These are phyloP conservation scores for Enteromius anoplus DNA, from an alignment of 2,797 vertebrate species.

Conservation along the genomic window DNA sequence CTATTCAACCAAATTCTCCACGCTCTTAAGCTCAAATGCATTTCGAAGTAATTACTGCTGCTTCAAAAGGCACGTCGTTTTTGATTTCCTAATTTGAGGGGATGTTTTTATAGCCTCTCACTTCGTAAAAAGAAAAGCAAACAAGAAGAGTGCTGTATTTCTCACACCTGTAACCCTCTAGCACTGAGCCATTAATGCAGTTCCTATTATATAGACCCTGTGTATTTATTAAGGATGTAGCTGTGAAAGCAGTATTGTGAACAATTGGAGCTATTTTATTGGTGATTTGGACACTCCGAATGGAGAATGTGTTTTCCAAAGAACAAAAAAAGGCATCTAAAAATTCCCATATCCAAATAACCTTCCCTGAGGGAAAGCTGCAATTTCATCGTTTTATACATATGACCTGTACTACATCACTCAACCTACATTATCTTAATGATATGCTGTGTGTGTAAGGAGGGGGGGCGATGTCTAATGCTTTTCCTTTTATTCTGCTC, in stretches of 20 bases:
- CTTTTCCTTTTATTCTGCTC: conserved; percentile 11
- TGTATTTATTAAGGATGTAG: neutral
- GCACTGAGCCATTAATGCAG: neutral
- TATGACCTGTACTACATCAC: conserved; percentile 14
- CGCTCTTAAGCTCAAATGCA: conserved; percentile 63
- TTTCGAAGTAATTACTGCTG: conserved; percentile 57
- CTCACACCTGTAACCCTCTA: conserved; percentile 42
- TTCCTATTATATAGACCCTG: neutral
- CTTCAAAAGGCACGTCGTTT: conserved; percentile 54
- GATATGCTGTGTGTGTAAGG: conserved; percentile 10
- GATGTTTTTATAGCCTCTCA: conserved; percentile 67
- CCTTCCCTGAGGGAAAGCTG: neutral
- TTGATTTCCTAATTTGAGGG: conserved; percentile 42
- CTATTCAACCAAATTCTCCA: conserved; percentile 47
- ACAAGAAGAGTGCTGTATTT: neutral
- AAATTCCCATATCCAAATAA: neutral
- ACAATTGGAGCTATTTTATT: neutral
- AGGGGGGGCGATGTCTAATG: neutral
- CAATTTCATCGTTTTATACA: conserved; percentile 24
- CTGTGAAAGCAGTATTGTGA: neutral
- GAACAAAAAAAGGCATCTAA: neutral
- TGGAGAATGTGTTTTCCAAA: neutral
- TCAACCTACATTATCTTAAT: conserved; percentile 38
- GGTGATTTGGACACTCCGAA: neutral
- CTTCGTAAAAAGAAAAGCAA: conserved; percentile 65